Conservation (phyloP, 2,113 vertebrate species). For the Rafetus swinhoei region DNA sequence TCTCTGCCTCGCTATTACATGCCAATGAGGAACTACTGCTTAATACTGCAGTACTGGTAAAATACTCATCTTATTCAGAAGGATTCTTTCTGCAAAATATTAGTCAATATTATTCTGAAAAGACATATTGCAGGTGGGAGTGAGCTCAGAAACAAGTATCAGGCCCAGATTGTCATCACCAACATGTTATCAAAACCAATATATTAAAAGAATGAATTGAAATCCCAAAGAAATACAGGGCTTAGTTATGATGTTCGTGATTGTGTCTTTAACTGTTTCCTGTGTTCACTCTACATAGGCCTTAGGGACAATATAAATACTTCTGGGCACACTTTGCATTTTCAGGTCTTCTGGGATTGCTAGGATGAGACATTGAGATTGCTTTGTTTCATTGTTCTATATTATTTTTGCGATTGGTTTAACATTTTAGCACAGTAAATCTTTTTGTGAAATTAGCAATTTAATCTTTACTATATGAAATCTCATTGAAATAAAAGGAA, state of each 20-base stretch:
- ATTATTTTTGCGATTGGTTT: slow-evolving; percentile 26
- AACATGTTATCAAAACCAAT: slow-evolving; percentile 13
- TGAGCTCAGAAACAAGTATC: slow-evolving; percentile 16
- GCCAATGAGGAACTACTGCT: slow-evolving; percentile 7
- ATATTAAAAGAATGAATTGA: slow-evolving; percentile 43
- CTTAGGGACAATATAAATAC: slow-evolving; percentile 50
- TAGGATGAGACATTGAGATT: slow-evolving; percentile 31
- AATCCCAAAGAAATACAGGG: slow-evolving; percentile 24
- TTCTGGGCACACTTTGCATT: slow-evolving; percentile 12
- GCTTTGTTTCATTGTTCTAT: slow-evolving; percentile 60
- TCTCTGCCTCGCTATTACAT: not conserved
- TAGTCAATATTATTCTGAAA: not conserved
- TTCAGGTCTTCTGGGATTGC: slow-evolving; percentile 47
- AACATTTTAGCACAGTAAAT: slow-evolving; percentile 38
- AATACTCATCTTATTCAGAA: slow-evolving; percentile 23
- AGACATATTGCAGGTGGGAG: not conserved
- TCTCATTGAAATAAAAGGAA: not conserved
- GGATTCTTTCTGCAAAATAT: slow-evolving; percentile 24
- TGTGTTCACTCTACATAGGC: not conserved
- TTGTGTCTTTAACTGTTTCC: slow-evolving; percentile 58
- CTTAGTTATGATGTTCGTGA: not conserved
- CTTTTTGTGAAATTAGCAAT: slow-evolving; percentile 9
- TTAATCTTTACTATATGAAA: not conserved
- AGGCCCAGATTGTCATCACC: not conserved
- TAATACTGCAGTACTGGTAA: slow-evolving; percentile 6